Evolutionary conservation across 2,113 vertebrate species (phyloP).

Genomic region (Ameiurus melas): DNA sequence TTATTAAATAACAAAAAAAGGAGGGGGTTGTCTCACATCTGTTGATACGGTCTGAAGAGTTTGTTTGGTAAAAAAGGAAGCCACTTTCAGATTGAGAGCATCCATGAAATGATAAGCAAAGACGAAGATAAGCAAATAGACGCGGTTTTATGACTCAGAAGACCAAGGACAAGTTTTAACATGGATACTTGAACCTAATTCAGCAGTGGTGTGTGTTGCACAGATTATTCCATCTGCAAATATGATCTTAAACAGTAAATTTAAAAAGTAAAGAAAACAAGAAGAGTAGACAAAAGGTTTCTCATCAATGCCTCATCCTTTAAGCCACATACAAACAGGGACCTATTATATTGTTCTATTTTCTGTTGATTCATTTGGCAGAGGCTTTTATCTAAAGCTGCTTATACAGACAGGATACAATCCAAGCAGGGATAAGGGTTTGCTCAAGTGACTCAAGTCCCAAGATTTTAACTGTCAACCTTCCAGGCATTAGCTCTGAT

Average conservation of each 20-base stretch:
- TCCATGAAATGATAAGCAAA: slow-evolving; percentile 18
- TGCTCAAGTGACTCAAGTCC: neutral
- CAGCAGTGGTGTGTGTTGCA: neutral
- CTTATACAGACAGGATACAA: slow-evolving; percentile 17
- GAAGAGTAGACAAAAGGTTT: neutral
- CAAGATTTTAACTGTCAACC: neutral
- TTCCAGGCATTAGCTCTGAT: neutral
- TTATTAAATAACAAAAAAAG: slow-evolving; percentile 67
- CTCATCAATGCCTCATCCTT: slow-evolving; percentile 14
- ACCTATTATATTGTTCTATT: neutral
- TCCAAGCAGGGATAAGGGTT: slow-evolving; percentile 15
- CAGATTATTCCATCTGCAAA: slow-evolving; percentile 24
- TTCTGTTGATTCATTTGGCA: neutral
- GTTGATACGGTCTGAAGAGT: slow-evolving; percentile 53
- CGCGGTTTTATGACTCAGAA: neutral
- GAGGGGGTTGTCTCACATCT: slow-evolving; percentile 42
- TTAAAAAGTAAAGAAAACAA: neutral
- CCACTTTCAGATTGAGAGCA: slow-evolving; percentile 9
- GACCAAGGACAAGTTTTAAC: slow-evolving; percentile 6
- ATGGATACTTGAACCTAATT: slow-evolving; percentile 1
- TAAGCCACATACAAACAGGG: neutral
- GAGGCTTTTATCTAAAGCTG: slow-evolving; percentile 16
- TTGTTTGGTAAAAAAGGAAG: slow-evolving; percentile 40
- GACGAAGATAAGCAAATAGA: slow-evolving; percentile 13
- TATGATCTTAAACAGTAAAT: slow-evolving; percentile 8